Evolutionary conservation across 2,888 invertebrate species (phyloP).

Genomic region (Labia minor): DNA sequence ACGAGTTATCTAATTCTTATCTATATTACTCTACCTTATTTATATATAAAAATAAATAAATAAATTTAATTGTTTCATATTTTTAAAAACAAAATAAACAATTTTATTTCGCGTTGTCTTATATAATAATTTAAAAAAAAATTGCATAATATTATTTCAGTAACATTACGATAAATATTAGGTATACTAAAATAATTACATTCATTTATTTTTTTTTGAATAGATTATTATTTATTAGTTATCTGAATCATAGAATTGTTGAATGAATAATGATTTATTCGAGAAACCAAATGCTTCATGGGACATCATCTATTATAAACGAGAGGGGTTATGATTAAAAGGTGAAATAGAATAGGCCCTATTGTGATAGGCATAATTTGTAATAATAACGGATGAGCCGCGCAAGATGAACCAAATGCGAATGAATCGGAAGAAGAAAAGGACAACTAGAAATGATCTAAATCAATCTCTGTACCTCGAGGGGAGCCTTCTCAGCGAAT

Average conservation of each 20-base stretch:
- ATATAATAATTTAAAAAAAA: too few species aligned
- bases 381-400: slow-evolving; percentile 8
- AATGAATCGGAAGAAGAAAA: background rate
- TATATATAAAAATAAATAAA: too few species aligned
- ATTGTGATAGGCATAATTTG: background rate
- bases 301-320: background rate
- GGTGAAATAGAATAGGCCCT: background rate
- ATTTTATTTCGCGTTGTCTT: too few species aligned
- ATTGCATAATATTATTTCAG: too few species aligned
- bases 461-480: background rate
- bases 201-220: too few species aligned
- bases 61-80: too few species aligned
- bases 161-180: too few species aligned
- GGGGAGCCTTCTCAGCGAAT: background rate
- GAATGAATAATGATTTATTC: background rate
- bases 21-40: too few species aligned
- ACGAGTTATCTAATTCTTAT: too few species aligned
- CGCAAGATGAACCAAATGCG: background rate
- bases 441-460: slow-evolving; percentile 4
- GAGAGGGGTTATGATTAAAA: background rate
- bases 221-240: too few species aligned
- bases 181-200: too few species aligned
- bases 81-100: too few species aligned
- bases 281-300: background rate
- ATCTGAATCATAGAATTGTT: background rate